phyloP scores from a whole-genome alignment of 1,140 invertebrate species.

The Drosophila serrata region DNA sequence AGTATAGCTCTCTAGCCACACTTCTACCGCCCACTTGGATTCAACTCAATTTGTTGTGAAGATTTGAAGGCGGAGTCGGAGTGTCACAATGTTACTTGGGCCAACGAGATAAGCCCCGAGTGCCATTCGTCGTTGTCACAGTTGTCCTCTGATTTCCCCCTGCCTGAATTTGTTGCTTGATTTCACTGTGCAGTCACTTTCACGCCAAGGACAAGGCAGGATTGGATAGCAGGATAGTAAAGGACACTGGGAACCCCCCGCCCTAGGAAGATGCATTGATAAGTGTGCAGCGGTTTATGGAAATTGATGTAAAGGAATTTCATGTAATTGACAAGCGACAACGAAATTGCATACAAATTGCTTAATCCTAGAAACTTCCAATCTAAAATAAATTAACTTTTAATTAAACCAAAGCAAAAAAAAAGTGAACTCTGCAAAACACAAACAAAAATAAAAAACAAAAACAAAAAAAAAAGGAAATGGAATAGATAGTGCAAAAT shows the following conservation, averaged over 20 bases:
- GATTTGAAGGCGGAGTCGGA: background rate
- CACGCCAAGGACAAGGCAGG: slow-evolving; percentile 10
- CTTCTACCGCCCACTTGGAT: slow-evolving; percentile 5
- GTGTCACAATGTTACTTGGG: slow-evolving; percentile 28
- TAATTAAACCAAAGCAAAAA: slow-evolving; percentile 42
- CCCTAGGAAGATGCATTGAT: slow-evolving; percentile 37
- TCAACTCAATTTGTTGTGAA: slow-evolving; percentile 26
- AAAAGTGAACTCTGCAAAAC: slow-evolving; percentile 5
- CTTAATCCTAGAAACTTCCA: slow-evolving; percentile 45
- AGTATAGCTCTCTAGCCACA: slow-evolving; percentile 20
- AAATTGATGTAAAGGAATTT: slow-evolving; percentile 59
- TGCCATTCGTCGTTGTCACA: slow-evolving; percentile 13
- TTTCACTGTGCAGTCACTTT: slow-evolving; percentile 38
- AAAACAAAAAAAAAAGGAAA: background rate
- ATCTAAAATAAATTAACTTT: slow-evolving; percentile 79
- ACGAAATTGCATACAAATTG: slow-evolving; percentile 73
- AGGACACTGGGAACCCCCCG: background rate
- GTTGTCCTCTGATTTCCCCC: slow-evolving; percentile 2
- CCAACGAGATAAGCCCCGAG: slow-evolving; percentile 6
- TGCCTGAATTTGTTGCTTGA: slow-evolving; percentile 26
- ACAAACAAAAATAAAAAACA: slow-evolving; percentile 2
- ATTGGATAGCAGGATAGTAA: background rate
- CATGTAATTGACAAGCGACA: slow-evolving; percentile 62
- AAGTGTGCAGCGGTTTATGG: slow-evolving; percentile 68
- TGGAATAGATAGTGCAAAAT: slow-evolving; percentile 4